Conservation (phyloP, 2,113 vertebrate genomes). For the Hypocryptadius cinnamomeus region DNA sequence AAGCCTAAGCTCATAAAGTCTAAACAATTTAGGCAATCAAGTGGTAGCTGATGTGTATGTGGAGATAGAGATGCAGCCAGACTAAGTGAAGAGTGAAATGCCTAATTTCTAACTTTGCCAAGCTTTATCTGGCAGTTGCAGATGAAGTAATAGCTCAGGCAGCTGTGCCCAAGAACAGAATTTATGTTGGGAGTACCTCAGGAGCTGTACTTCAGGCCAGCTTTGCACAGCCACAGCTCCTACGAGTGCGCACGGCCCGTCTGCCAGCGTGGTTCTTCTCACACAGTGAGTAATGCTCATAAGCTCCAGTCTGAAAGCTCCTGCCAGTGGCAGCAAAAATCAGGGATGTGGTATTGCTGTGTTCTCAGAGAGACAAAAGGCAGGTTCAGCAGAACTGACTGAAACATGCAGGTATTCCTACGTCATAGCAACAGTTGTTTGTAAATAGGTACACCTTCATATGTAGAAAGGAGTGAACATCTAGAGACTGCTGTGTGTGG, state of each 20-base stretch:
- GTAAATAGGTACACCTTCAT: not conserved
- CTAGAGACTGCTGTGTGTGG: not conserved
- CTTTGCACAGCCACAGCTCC: not conserved
- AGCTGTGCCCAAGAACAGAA: not conserved
- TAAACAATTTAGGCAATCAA: conserved; percentile 10
- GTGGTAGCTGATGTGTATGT: conserved; percentile 3
- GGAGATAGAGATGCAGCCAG: not conserved
- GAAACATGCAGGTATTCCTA: not conserved
- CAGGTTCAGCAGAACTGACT: not conserved
- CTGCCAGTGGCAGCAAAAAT: not conserved
- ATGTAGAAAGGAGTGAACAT: not conserved
- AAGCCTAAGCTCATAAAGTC: conserved; percentile 13
- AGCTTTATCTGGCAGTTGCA: not conserved
- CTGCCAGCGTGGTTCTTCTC: not conserved
- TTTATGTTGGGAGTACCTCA: not conserved
- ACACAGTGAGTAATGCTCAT: not conserved
- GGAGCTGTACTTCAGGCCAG: not conserved
- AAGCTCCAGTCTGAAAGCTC: not conserved
- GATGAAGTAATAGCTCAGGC: not conserved
- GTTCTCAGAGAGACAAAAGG: not conserved
- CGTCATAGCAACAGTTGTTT: not conserved
- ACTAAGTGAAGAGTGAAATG: not conserved
- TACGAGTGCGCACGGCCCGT: rapidly evolving
- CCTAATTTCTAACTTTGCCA: not conserved
- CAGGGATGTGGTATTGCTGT: not conserved